Evolutionary conservation across 2,797 vertebrate species (phyloP).

Genomic region (Podarcis siculus): DNA sequence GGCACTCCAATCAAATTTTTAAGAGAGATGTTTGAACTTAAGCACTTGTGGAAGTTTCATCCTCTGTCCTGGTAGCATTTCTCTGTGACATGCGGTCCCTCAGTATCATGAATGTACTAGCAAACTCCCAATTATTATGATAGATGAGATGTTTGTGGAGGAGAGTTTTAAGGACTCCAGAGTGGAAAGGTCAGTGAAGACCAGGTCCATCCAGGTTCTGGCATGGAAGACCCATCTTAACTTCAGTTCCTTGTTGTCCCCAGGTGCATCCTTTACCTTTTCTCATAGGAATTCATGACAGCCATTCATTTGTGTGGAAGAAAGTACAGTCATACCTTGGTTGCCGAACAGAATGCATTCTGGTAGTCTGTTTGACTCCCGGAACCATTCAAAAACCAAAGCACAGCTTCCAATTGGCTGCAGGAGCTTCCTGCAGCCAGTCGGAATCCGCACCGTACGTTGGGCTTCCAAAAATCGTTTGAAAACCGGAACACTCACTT

Average conservation of each 20-base stretch:
- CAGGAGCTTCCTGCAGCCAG: too few species aligned
- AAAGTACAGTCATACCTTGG: not conserved
- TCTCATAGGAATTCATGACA: not conserved
- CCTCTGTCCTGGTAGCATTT: not conserved
- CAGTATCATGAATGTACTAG: not conserved
- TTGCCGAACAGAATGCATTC: too few species aligned
- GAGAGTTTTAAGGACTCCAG: not conserved
- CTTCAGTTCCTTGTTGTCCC: not conserved
- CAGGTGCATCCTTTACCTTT: not conserved
- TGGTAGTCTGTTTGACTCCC: too few species aligned
- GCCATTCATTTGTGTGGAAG: not conserved
- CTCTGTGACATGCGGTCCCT: not conserved
- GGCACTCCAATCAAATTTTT: not conserved
- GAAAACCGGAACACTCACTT: too few species aligned
- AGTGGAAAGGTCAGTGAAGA: not conserved
- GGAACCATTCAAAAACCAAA: too few species aligned
- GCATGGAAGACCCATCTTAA: not conserved
- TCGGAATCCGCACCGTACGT: rapidly evolving
- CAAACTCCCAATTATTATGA: not conserved
- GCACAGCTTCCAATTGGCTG: too few species aligned
- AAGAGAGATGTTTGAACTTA: not conserved
- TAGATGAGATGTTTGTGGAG: not conserved
- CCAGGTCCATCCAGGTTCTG: not conserved
- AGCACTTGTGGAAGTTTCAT: not conserved
- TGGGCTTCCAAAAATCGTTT: too few species aligned